phyloP scores from a whole-genome alignment of 2,797 vertebrate genomes.

The Xiphorhynchus erythropygius region DNA sequence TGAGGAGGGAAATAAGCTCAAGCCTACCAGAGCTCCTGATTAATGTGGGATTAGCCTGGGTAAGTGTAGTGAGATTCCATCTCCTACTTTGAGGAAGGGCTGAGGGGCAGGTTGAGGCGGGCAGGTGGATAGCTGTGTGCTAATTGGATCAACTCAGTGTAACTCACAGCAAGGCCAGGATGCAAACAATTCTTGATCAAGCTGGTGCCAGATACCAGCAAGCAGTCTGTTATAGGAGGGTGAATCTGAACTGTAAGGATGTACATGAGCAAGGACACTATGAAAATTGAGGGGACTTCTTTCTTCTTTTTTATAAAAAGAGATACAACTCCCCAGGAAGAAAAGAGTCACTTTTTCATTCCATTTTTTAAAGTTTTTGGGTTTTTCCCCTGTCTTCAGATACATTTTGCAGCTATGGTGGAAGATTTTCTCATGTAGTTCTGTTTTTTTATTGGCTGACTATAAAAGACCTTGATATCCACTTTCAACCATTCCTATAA shows the following conservation, averaged over 20 bases:
- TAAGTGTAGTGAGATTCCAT: not conserved
- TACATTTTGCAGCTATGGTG: not conserved
- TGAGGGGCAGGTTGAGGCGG: not conserved
- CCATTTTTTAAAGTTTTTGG: not conserved
- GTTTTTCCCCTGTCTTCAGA: not conserved
- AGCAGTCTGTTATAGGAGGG: not conserved
- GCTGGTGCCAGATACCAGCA: not conserved
- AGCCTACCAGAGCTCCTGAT: not conserved
- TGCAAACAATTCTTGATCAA: slow-evolving; percentile 33
- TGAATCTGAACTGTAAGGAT: not conserved
- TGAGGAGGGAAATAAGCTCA: not conserved
- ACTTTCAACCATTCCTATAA: not conserved
- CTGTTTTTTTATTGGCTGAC: slow-evolving; percentile 8
- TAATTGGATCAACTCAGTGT: slow-evolving; percentile 27
- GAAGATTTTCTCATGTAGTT: slow-evolving; percentile 42
- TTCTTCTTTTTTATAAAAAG: not conserved
- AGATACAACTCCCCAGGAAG: not conserved
- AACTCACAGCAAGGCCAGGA: not conserved
- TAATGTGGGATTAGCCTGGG: slow-evolving; percentile 34
- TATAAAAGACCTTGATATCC: slow-evolving; percentile 47
- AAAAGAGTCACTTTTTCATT: not conserved
- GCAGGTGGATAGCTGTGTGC: slow-evolving; percentile 27
- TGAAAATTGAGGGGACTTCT: not conserved
- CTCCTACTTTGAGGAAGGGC: slow-evolving; percentile 20
- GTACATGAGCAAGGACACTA: slow-evolving; percentile 27